Evolutionary conservation across 1,140 invertebrate species (phyloP).

Genomic region (Holcopasites calliopsidis): DNA sequence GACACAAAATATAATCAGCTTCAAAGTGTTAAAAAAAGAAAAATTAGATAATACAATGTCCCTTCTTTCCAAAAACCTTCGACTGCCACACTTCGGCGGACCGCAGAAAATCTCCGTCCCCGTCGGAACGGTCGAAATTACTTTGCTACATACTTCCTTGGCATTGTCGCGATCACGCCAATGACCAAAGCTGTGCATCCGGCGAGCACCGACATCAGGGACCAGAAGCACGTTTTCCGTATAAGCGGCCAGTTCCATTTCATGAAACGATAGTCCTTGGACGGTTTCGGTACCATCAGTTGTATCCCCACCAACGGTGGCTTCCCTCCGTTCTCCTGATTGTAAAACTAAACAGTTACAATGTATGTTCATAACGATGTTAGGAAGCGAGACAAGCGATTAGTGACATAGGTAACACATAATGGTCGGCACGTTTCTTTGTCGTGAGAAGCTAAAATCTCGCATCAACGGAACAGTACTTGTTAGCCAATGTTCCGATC

Average conservation of each 20-base stretch:
- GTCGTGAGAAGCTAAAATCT: no score
- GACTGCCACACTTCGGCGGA: no score
- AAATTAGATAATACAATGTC: no score
- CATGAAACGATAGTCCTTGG: constrained; percentile 84
- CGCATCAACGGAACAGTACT: no score
- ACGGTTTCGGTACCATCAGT: constrained; percentile 81
- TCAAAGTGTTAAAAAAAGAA: no score
- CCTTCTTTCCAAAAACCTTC: no score
- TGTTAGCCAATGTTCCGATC: no score
- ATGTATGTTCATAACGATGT: constrained; percentile 46
- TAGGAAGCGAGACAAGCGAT: constrained; percentile 61
- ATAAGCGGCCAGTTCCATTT: constrained; percentile 91
- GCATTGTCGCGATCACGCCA: constrained; percentile 85
- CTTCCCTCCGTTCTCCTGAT: constrained; percentile 81
- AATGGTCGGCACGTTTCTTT: background rate
- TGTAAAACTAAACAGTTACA: constrained; percentile 76
- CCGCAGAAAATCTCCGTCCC: no score
- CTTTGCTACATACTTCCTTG: constrained; percentile 83
- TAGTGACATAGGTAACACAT: constrained; percentile 34
- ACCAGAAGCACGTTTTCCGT: constrained; percentile 85
- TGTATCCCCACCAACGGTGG: constrained; percentile 79
- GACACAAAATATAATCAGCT: no score
- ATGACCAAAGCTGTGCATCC: constrained; percentile 86
- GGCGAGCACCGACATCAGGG: constrained; percentile 84
- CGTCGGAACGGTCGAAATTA: no score